Conservation (phyloP, 2,797 vertebrate species). For the Phylloscopus collybita region DNA sequence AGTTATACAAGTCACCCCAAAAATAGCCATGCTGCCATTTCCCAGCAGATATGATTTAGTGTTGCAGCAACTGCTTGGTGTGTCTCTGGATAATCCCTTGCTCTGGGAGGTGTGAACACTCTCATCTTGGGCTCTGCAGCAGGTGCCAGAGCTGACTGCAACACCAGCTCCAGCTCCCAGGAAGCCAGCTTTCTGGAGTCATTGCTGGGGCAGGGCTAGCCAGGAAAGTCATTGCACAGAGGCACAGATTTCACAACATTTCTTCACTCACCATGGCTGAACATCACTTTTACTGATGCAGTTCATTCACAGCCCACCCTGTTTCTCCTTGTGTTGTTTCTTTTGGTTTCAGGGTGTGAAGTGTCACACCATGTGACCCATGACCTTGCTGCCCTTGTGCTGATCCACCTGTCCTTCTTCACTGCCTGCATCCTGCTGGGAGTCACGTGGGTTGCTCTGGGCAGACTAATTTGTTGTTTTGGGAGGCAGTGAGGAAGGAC, state of each 20-base stretch:
- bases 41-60: neutral
- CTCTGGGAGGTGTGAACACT: neutral
- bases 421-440: neutral
- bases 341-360: neutral
- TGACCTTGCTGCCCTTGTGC: neutral
- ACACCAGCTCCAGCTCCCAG: neutral
- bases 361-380: neutral
- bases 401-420: neutral
- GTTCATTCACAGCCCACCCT: neutral
- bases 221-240: neutral
- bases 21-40: neutral
- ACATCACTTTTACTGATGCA: neutral
- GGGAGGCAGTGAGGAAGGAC: neutral
- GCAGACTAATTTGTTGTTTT: neutral
- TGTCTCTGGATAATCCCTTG: neutral
- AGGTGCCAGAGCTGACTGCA: neutral
- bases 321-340: neutral
- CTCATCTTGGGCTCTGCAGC: neutral
- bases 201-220: neutral
- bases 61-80: neutral
- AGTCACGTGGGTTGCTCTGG: fast-evolving
- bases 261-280: neutral
- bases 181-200: neutral
- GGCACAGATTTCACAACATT: neutral
- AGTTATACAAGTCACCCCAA: neutral